Conservation (phyloP, 2,113 vertebrate species). For the Ceyx melanurus region DNA sequence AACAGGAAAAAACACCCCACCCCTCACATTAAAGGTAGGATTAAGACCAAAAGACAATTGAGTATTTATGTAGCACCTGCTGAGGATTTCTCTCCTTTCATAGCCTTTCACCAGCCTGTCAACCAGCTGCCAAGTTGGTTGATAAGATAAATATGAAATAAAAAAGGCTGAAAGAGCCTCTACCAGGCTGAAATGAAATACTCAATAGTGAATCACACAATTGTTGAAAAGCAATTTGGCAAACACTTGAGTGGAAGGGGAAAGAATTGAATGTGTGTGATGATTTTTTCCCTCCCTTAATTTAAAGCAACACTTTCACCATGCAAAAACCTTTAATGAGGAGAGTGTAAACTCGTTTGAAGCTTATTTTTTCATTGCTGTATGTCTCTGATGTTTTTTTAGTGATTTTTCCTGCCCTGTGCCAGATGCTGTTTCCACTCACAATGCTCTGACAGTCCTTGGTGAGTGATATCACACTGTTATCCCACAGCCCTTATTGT, state of each 20-base stretch:
- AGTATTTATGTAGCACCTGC: neutral
- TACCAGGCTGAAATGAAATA: neutral
- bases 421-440: conserved; percentile 24
- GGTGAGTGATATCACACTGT: conserved; percentile 43
- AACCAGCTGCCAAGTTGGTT: neutral
- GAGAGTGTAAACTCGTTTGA: neutral
- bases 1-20: neutral
- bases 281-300: neutral
- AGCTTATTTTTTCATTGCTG: neutral
- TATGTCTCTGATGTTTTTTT: neutral
- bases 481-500: conserved; percentile 1
- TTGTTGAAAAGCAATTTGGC: conserved; percentile 16
- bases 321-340: neutral
- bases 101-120: neutral
- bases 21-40: neutral
- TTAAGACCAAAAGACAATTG: neutral
- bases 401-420: neutral
- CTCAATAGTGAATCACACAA: conserved; percentile 1
- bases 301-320: neutral
- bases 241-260: neutral
- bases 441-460: conserved; percentile 35
- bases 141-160: neutral
- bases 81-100: neutral
- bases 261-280: neutral
- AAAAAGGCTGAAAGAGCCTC: neutral